Evolutionary conservation across 2,888 invertebrate species (phyloP).

Genomic region (Cryptus viduatorius): DNA sequence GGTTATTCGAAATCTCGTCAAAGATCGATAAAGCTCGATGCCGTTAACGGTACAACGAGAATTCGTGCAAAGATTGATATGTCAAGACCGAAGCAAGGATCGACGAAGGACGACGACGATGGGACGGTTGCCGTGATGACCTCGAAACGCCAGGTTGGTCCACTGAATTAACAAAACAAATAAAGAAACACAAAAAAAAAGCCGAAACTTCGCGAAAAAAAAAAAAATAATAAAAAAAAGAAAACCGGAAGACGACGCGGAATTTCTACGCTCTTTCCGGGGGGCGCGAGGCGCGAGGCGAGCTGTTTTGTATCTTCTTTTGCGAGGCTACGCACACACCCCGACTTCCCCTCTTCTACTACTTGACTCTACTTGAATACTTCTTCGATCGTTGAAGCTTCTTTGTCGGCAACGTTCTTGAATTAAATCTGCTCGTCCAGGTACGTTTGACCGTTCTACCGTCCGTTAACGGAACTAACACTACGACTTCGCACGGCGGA

Average conservation of each 20-base stretch:
- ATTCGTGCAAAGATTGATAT: neutral
- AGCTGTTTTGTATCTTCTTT: slow-evolving; percentile 11
- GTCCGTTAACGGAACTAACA: slow-evolving; percentile 87
- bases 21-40: slow-evolving; percentile 83
- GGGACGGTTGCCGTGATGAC: slow-evolving; percentile 80
- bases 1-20: slow-evolving; percentile 87
- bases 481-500: slow-evolving; percentile 90
- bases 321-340: neutral
- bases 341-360: slow-evolving; percentile 30
- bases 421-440: slow-evolving; percentile 71
- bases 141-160: slow-evolving; percentile 83
- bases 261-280: slow-evolving; percentile 47
- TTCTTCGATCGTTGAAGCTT: slow-evolving; percentile 47
- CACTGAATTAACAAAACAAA: slow-evolving; percentile 62
- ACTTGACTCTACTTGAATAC: slow-evolving; percentile 18
- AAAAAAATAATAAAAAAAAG: slow-evolving; percentile 37
- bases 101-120: slow-evolving; percentile 64
- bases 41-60: slow-evolving; percentile 68
- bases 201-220: slow-evolving; percentile 48
- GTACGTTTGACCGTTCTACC: slow-evolving; percentile 91
- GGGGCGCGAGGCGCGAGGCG: slow-evolving; percentile 5
- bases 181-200: slow-evolving; percentile 24
- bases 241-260: slow-evolving; percentile 52
- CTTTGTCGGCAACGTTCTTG: slow-evolving; percentile 29
- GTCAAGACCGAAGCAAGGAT: slow-evolving; percentile 18